Percentiles rank a stretch among this genome's conserved stretches.
These are phyloP conservation scores for Astyanax mexicanus DNA, from an alignment of 2,797 vertebrate genomes.

Conservation along the genomic window DNA sequence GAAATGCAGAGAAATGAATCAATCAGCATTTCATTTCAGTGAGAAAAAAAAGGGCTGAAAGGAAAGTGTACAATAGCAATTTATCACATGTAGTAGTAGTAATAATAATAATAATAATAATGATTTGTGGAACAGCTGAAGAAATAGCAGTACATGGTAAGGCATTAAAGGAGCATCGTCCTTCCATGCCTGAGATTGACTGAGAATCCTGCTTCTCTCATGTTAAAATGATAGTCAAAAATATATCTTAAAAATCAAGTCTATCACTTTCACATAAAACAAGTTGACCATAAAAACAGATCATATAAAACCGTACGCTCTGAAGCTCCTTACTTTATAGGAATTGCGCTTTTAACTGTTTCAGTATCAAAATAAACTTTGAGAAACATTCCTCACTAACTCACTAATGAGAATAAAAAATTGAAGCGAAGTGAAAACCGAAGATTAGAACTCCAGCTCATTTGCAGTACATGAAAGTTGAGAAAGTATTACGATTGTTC, in stretches of 20 bases:
- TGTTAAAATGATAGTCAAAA: conserved; percentile 15
- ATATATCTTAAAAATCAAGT: conserved; percentile 3
- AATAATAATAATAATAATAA: not conserved
- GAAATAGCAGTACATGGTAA: not conserved
- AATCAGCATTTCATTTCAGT: not conserved
- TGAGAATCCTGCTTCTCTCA: conserved; percentile 3
- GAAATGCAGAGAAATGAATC: not conserved
- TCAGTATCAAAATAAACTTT: conserved; percentile 36
- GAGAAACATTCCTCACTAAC: conserved; percentile 8
- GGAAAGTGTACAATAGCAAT: not conserved
- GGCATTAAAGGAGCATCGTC: conserved; percentile 1
- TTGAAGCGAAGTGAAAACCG: not conserved
- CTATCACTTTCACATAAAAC: conserved; percentile 19
- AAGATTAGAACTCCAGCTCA: not conserved
- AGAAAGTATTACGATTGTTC: conserved; percentile 4
- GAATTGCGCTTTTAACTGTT: not conserved
- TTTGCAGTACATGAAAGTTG: not conserved
- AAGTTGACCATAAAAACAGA: conserved; percentile 3
- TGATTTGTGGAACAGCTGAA: conserved; percentile 1
- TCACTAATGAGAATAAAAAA: conserved; percentile 12
- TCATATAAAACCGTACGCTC: not conserved
- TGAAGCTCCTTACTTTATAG: conserved; percentile 13
- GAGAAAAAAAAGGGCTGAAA: not conserved
- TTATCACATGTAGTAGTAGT: not conserved
- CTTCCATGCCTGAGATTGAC: conserved; percentile 10